Evolutionary conservation across 2,888 invertebrate genomes (phyloP), one percentile per base, ranked within the genome.

Genomic region (Xylophagus ater): DNA sequence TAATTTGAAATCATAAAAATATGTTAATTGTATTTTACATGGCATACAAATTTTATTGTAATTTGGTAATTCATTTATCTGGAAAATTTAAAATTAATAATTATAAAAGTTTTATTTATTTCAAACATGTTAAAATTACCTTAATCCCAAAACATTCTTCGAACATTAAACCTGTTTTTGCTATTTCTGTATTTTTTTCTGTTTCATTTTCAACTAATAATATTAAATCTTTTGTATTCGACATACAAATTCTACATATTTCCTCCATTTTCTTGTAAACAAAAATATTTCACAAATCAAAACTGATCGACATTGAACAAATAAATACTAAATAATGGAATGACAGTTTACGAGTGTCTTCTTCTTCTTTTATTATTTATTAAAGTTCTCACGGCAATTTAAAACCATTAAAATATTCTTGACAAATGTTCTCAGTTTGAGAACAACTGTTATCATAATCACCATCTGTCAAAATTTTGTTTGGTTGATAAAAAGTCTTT

Each of bases 1-100:
- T 12, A 24, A 15, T 23, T 31, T 30, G 15, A 37, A 37, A 7
- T 37, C 37, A 18, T 30, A 37, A 24, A 18, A 37, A 24, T 37
- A 37, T 6, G 23, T 37, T 9, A 37, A 23, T 17, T 37, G 37
- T 23, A 37, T 37, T 24, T 37, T 37, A 15, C 37, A 37, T 9
- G 9, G 17, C 37, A 37, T 31, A n/a, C 37, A 37, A 8, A 37
- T 30, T 25, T 24, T 7, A 9, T 23, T 6, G 17, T 23, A 31
- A 13, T 30, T 24, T 10, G 37, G 37, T 7, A 31, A 5, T 24
- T 37, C 37, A 2, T 5, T 9, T 10, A 37, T 18, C 37, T 37
- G 15, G 12, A 4, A 6, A 10, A 6, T 19, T 19, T 7, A 19
- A 18, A 17, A 32, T 9, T 12, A 12, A n/a, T n/a, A 7, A 19